Conservation (phyloP, 1,140 invertebrate species). For the Drosophila santomea region DNA sequence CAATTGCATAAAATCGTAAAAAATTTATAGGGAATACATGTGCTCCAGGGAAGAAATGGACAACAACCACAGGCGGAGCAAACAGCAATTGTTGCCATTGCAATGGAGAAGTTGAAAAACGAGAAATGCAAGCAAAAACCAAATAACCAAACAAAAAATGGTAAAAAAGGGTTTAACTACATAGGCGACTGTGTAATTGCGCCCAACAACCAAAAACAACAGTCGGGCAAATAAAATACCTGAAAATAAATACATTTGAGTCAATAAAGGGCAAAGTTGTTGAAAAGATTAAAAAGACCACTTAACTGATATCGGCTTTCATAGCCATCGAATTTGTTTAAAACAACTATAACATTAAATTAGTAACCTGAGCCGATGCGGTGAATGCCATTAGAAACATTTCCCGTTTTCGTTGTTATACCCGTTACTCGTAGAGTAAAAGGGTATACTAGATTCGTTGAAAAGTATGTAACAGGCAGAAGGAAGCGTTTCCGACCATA, state of each 20-base stretch:
- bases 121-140: constrained; percentile 27
- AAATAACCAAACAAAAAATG: not conserved
- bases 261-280: constrained; percentile 40
- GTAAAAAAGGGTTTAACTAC: constrained; percentile 31
- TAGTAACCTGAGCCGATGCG: not conserved
- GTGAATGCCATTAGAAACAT: not conserved
- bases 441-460: no score
- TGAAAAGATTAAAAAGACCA: constrained; percentile 13
- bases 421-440: no score
- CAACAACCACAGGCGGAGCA: constrained; percentile 23
- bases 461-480: no score
- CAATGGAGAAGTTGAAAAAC: constrained; percentile 54
- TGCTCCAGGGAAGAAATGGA: constrained; percentile 49
- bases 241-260: constrained; percentile 40
- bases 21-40: constrained; percentile 81
- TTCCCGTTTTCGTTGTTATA: not conserved
- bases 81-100: constrained; percentile 49
- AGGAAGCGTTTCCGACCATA: no score
- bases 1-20: constrained; percentile 83
- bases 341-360: not conserved
- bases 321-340: not conserved
- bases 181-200: constrained; percentile 60
- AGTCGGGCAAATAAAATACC: constrained; percentile 6
- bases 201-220: constrained; percentile 29
- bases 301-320: constrained; percentile 14